phyloP scores from a whole-genome alignment of 2,888 invertebrate genomes.

The Brachylomia viminalis region DNA sequence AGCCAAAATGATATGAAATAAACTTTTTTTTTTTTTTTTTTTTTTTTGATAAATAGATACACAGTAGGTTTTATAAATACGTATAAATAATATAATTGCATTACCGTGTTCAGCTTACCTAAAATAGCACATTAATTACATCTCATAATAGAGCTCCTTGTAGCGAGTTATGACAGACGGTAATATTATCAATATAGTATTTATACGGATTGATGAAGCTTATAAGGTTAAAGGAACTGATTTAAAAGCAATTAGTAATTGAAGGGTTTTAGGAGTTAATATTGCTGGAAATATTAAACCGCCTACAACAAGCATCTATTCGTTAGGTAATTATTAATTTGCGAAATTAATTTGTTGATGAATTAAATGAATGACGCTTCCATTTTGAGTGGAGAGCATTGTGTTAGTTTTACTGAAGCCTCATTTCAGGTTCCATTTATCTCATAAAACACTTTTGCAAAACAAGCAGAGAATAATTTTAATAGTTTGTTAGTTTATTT shows the following conservation, averaged over 20 bases:
- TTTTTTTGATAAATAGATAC: too few relatives aligned
- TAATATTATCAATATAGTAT: constrained; percentile 1
- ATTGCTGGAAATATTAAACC: background rate
- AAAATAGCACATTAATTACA: constrained; percentile 32
- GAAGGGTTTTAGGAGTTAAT: background rate
- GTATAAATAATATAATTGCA: constrained; percentile 27
- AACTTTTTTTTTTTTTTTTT: too few relatives aligned
- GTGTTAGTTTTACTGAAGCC: background rate
- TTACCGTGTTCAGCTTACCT: constrained; percentile 22
- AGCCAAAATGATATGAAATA: too few relatives aligned
- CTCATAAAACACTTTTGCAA: background rate
- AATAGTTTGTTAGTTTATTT: too few relatives aligned
- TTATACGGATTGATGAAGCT: constrained; percentile 1
- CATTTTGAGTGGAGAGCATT: background rate
- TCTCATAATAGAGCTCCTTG: constrained; percentile 1
- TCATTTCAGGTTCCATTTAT: background rate
- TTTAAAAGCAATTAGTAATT: constrained; percentile 13
- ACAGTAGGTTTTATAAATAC: too few relatives aligned
- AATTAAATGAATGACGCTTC: background rate
- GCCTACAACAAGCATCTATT: background rate
- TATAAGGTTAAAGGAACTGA: constrained; percentile 7
- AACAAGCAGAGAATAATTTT: background rate
- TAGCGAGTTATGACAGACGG: background rate
- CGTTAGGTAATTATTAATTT: background rate
- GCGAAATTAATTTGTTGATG: background rate